Evolutionary conservation across 2,888 invertebrate genomes (phyloP), one percentile per base, ranked within the genome.

Genomic region (Pseudococcus longispinus): DNA sequence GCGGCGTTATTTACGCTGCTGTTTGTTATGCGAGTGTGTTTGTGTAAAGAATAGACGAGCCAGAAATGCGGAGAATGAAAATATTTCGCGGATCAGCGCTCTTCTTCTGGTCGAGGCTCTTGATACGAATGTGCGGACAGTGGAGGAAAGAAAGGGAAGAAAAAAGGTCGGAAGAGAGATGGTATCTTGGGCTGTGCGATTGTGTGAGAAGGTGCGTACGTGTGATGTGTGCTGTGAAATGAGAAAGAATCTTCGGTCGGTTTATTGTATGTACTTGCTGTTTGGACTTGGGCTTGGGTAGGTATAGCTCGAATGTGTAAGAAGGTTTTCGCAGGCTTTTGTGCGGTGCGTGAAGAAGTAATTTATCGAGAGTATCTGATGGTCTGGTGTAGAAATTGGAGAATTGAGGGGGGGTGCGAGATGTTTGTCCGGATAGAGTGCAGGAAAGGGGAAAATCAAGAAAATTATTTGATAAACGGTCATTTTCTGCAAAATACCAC

Each of bases 21-120:
- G 70, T 70, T 60, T 70, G 70, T 70, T 70, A 60, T 60, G 51
- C n/a, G 3, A n/a, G 51, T 46, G 44, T 55, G 55, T 55, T 6
- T 55, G 55, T 46, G 46, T 60, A 60, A 60, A 60, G 60, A 60
- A 60, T 23, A 60, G 60, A 60, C 60, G 60, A 70, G 70, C 70
- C 70, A 60, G 60, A 60, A 60, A 60, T 60, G 70, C 29, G 70
- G 70, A 70, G 70, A 70, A 70, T 70, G 70, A 29, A 70, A 70
- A 70, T 70, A 70, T 70, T 70, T 70, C 70, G 70, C 70, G 70
- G 70, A 70, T 70, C 70, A 29, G 70, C 70, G 70, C 60, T 60
- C 60, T 60, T 23, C 11, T 23, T 23, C 23, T 60, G 60, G 23
- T 1, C 15, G 55, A 20, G 23, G 1, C 55, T 23, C 55, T 55